Conservation (phyloP, 2,888 invertebrate species). For the Argynnis bischoffii region DNA sequence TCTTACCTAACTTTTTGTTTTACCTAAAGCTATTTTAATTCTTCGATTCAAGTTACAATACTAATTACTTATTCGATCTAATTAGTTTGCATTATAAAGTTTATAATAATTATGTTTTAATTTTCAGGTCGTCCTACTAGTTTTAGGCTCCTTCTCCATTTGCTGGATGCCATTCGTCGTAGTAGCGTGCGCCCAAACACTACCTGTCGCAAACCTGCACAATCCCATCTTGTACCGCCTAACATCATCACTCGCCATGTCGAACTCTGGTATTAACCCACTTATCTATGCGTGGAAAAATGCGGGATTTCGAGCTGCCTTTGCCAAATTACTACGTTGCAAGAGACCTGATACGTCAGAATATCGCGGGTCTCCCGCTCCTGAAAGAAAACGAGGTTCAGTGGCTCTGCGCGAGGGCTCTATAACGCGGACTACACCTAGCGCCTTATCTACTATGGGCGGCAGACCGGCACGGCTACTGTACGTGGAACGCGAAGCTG, state of each 20-base stretch:
- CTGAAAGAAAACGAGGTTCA: slow-evolving; percentile 77
- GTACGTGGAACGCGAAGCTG: slow-evolving; percentile 64
- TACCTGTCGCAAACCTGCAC: slow-evolving; percentile 75
- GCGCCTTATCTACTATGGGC: slow-evolving; percentile 59
- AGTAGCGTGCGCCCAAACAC: slow-evolving; percentile 84
- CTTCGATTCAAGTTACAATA: no score
- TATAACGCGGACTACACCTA: slow-evolving; percentile 65
- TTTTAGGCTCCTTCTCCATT: slow-evolving; percentile 90
- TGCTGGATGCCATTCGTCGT: slow-evolving; percentile 92
- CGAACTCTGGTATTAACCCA: slow-evolving; percentile 91
- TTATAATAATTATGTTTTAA: not conserved
- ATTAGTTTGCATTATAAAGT: not conserved
- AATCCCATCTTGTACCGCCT: slow-evolving; percentile 84
- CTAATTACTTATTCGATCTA: not conserved
- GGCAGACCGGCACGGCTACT: slow-evolving; percentile 71
- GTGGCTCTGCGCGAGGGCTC: slow-evolving; percentile 76
- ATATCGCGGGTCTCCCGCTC: slow-evolving; percentile 80
- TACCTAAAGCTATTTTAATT: no score
- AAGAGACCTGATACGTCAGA: slow-evolving; percentile 83
- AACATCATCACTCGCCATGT: slow-evolving; percentile 88
- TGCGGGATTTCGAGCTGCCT: slow-evolving; percentile 88
- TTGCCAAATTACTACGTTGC: slow-evolving; percentile 85
- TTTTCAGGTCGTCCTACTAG: slow-evolving; percentile 88
- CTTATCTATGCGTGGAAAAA: slow-evolving; percentile 94
- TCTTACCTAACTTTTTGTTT: no score